Base-by-base conservation (phyloP, 2,888 invertebrate species). In the Pyrrhosoma nymphula region DNA sequence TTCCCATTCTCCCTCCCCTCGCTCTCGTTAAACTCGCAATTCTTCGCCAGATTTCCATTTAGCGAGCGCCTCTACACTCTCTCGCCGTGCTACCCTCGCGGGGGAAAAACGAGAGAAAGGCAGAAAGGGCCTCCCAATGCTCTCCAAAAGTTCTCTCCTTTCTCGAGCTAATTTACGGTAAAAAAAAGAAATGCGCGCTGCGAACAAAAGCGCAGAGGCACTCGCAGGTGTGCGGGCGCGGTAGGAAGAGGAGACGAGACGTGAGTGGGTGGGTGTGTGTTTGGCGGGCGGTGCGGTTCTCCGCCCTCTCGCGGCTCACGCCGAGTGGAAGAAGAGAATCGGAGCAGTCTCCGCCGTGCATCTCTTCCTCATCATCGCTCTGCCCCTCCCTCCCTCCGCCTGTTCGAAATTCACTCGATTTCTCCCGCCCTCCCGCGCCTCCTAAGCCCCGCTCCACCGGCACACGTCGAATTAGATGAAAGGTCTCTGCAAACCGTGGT, bases 261-360 rank as follows among this genome's bases (percentile, higher is more conserved):
- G 90, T 30, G 30, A 2, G 56, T n/a, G 30, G 16, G 56, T 26
- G 90, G 56, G 56, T 30, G 82, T 14, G n/a, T 82, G 4, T 35
- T 16, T 6, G 14, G 18, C 60, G 60, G 18, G 60, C 20, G 60
- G 60, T 60, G 0, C 1, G 60, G 3, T n/a, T 30, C 82, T 75
- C 75, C 75, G 8, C 75, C 6, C 75, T 75, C 82, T 82, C 82
- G 1, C 14, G 35, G 35, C 30, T 82, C 82, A 82, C 30, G 35
- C 35, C 82, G 90, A 90, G 90, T 56, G 30, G 56, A 56, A 89
- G 18, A 88, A 35, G 89, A 89, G 47, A 89, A 89, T 56, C 89
- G 18, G 18, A 16, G n/a, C 56, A 56, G 47, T 56, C 26, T 82
- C 60, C 47, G 69, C n/a, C 69, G 69, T 69, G 69, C 23, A n/a